Evolutionary conservation across 2,113 vertebrate species (phyloP).

Genomic region (Notechis scutatus): DNA sequence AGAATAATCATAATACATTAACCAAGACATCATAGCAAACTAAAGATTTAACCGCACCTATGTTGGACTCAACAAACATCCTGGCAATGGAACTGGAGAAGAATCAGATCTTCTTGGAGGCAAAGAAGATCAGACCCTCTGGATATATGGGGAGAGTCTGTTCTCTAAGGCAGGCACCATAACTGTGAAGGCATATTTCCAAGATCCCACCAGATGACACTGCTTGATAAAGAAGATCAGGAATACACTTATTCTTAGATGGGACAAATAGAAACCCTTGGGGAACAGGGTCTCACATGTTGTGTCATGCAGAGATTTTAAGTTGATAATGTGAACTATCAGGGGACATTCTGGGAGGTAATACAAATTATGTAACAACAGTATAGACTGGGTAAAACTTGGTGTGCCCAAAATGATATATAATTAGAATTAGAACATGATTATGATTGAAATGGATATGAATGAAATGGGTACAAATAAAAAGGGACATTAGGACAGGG

Average conservation of each 20-base stretch:
- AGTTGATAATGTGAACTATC: not conserved
- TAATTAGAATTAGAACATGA: not conserved
- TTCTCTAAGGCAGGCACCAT: not conserved
- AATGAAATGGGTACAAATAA: no score
- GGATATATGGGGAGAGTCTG: not conserved
- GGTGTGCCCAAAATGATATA: not conserved
- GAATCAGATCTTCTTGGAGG: not conserved
- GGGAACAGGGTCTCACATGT: not conserved
- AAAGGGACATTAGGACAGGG: no score
- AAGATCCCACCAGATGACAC: not conserved
- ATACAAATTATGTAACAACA: not conserved
- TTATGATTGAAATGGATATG: no score
- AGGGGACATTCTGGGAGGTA: not conserved
- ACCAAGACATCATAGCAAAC: not conserved
- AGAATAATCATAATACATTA: not conserved
- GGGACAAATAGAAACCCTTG: not conserved
- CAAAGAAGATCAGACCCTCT: not conserved
- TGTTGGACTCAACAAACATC: not conserved
- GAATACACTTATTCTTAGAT: not conserved
- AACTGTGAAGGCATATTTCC: not conserved
- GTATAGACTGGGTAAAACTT: not conserved
- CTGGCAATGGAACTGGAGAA: not conserved
- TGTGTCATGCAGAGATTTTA: not conserved
- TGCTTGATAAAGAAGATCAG: not conserved
- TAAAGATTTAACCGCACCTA: not conserved